Conservation (phyloP, 2,113 vertebrate species). For the Podarcis muralis region DNA sequence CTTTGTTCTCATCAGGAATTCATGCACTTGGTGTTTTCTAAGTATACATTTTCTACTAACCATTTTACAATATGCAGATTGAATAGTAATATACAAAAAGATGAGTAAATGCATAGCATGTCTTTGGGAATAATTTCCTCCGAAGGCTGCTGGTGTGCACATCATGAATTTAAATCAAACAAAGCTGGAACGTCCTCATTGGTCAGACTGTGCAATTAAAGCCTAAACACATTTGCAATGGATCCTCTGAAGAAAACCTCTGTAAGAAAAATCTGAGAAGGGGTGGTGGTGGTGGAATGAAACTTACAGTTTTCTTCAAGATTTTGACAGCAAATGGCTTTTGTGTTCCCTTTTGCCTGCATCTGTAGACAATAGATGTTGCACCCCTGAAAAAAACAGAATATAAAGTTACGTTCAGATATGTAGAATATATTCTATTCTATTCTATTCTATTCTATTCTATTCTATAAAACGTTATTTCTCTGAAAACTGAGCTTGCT, state of each 20-base stretch:
- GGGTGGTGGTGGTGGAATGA: conserved; percentile 41
- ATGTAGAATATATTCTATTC: background rate
- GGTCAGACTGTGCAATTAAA: background rate
- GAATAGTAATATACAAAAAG: background rate
- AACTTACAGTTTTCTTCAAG: conserved; percentile 92
- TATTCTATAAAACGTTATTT: background rate
- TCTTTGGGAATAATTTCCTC: background rate
- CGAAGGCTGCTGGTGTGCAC: background rate
- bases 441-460: background rate
- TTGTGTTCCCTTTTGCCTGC: conserved; percentile 88
- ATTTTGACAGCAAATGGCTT: conserved; percentile 88
- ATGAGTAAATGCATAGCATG: background rate
- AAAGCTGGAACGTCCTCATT: background rate
- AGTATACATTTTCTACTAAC: background rate
- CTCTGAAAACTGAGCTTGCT: background rate
- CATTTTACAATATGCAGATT: conserved; percentile 19
- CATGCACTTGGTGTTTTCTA: background rate
- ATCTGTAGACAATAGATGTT: conserved; percentile 89
- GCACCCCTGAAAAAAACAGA: conserved; percentile 79
- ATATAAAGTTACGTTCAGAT: conserved; percentile 11
- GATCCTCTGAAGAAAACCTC: background rate
- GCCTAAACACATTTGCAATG: background rate
- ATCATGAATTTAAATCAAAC: conserved; percentile 8
- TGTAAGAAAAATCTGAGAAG: conserved; percentile 22
- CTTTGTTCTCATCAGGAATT: background rate